A percentile compares a stretch with the other conserved stretches of the same genome.
Conservation (phyloP, 1,140 invertebrate genomes). For the Microplitis demolitor region DNA sequence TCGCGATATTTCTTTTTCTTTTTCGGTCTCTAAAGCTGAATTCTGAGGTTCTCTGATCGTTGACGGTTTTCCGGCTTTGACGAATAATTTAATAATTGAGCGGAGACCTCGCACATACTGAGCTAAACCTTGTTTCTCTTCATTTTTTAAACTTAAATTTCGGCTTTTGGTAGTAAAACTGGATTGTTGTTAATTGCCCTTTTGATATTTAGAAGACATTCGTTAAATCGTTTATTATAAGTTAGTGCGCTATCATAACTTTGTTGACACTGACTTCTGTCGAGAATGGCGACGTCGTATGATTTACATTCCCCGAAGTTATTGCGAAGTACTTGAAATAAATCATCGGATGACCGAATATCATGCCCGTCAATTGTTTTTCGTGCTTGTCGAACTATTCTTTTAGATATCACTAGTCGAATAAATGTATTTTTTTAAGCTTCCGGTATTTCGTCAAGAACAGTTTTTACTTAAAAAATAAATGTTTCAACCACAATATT, state of each 20-base stretch:
- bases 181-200: slow-evolving; percentile 1
- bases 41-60: slow-evolving; percentile 8
- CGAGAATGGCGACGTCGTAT: background rate
- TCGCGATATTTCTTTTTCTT: background rate
- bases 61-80: slow-evolving; percentile 3
- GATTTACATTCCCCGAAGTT: slow-evolving; percentile 3
- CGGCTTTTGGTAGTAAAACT: background rate
- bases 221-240: slow-evolving; percentile 8
- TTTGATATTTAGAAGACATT: background rate
- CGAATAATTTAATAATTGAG: slow-evolving; percentile 13
- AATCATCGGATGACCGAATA: too few species aligned
- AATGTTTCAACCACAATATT: too few species aligned
- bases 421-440: too few species aligned
- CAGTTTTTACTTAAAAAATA: too few species aligned
- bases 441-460: too few species aligned
- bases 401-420: too few species aligned
- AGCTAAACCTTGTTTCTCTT: slow-evolving; percentile 2
- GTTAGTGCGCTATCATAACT: background rate
- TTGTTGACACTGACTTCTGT: slow-evolving; percentile 17
- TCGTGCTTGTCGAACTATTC: too few species aligned
- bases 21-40: slow-evolving; percentile 15
- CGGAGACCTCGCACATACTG: slow-evolving; percentile 2
- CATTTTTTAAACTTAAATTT: background rate
- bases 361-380: too few species aligned
- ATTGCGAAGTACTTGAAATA: too few species aligned